Base-by-base conservation (phyloP, 1,140 invertebrate species). In the Hypsibius dujardini region DNA sequence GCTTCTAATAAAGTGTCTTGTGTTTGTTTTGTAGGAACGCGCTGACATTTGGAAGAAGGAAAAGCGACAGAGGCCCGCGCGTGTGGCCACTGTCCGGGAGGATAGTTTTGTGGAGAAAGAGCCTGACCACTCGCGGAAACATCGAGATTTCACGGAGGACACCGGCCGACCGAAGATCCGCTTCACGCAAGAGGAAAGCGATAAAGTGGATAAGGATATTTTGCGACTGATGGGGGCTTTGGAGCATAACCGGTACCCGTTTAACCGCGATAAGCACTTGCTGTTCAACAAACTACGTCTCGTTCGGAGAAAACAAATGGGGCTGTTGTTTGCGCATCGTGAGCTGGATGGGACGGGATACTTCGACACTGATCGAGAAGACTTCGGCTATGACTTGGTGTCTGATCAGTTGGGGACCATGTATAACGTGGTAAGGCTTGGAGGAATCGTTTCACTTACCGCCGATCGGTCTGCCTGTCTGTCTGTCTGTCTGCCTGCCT, bases 291-390 rank as follows among this genome's bases (percentile, higher is more conserved):
- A 67, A 67, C 42, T 67, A 42, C 62, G 62, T 28, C 28, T 67
- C 42, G 7, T 67, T 42, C 12, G 62, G 42, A 67, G 62, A 42
- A 67, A 67, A 67, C 62, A 67, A 67, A 15, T 67, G 42, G 62
- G 62, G 12, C 62, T 67, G 12, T 42, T 67, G 12, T 67, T 67
- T 42, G 62, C 62, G 12, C 62, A 67, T 67, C 12, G 42, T 12
- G 62, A 67, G 42, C 62, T 67, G 62, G 62, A 67, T 67, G 3
- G 42, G 3, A 67, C 62, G 62, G 62, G 62, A 7, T 67, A 67
- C 62, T 67, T 67, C 42, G 42, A 67, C 42, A 67, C 62, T 42
- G 62, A 67, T 42, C 12, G 42, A 12, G 42, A 12, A 7, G 62
- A 67, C 12, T 67, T 67, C 12, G 62, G 62, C 62, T 67, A 67